Evolutionary conservation across 2,797 vertebrate species (phyloP), one percentile per base, ranked within the genome.

Genomic region (Alauda arvensis): DNA sequence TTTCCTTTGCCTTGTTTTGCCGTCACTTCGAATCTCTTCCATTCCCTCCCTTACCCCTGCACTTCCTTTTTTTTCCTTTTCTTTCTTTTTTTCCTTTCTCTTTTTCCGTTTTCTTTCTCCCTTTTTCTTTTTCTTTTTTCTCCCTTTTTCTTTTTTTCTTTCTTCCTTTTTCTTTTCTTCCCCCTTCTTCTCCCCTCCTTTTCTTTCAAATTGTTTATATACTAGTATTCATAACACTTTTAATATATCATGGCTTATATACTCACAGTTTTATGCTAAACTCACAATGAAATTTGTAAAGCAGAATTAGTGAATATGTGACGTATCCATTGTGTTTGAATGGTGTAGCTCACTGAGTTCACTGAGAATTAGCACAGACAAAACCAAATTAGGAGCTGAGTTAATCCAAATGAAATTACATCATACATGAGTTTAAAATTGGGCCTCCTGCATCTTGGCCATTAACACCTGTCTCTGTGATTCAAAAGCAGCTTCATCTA

Each of bases 401-500:
- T 62, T 70, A 83, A 88, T 65, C 71, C 49, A 66, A 89, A 78
- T 25, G 45, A 68, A 78, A 76, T 80, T 17, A 59, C 37, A 59
- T 90, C 55, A 72, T 28, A 37, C 11, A 21, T 0, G 1, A 69
- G 23, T 77, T 83, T 89, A 88, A 88, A 77, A 75, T 9, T 70
- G 7, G 60, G 14, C 65, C 46, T 82, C 20, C 39, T 67, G 40
- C 55, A 51, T 68, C 72, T 86, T 69, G 62, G 26, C n/a, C 28
- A 20, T 71, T 77, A 83, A 69, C 62, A 92, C 70, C 66, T 88
- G 51, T 79, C 37, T 72, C 37, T 89, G 76, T 34, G 45, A 65
- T 72, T 71, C 42, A 88, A 77, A 91, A 90, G 45, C 25, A 60
- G 18, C 24, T 71, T 90, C 33, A 34, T 83, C 66, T 80, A 31